Evolutionary conservation across 35 echinoderm and acorn worm genomes (phyloP), one percentile per base, ranked within the genome.

Genomic region (Diadema setosum): DNA sequence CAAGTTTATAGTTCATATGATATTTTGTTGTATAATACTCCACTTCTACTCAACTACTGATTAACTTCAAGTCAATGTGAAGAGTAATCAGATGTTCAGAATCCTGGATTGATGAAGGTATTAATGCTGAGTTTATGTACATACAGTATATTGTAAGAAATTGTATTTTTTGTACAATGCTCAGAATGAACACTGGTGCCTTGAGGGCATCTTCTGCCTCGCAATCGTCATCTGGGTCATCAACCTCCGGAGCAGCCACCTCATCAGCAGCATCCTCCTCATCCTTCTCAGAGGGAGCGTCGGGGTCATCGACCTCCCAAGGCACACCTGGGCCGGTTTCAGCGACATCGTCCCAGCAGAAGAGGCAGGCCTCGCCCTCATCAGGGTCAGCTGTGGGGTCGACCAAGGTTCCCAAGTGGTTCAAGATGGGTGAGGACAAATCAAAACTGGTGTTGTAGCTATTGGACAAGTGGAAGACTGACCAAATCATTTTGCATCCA

Each of bases 321-420:
- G 39, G 27, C 39, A 17, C 17, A 25, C 67, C 30, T 5, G 35
- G 26, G 67, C 25, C 73, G 43, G 24, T 40, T 3, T 15, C 73
- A 6, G 18, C 73, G 43, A 42, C 70, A 11, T 15, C 73, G 5
- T 74, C 67, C 25, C 20, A 26, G 11, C 73, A 78, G 40, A 26
- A 39, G 40, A 78, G 44, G 40, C 29, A 41, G 73, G 34, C 39
- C 7, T 33, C 73, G 2, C 44, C 73, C 18, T 41, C 73, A 16
- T 78, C 73, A 42, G 44, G 37, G 21, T 42, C 73, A 8, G 85
- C 85, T 30, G 35, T 48, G 18, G 69, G 69, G 24, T 87, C 85
- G n/a, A 39, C 42, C 39, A 87, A 87, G 23, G 58, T 87, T 74
- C 85, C 85, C 24, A 87, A 87, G 27, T 87, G 85, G 85, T 87